These are phyloP conservation scores for Sebastes hubbsi DNA, from an alignment of 2,797 vertebrate species.

Conservation along the genomic window DNA sequence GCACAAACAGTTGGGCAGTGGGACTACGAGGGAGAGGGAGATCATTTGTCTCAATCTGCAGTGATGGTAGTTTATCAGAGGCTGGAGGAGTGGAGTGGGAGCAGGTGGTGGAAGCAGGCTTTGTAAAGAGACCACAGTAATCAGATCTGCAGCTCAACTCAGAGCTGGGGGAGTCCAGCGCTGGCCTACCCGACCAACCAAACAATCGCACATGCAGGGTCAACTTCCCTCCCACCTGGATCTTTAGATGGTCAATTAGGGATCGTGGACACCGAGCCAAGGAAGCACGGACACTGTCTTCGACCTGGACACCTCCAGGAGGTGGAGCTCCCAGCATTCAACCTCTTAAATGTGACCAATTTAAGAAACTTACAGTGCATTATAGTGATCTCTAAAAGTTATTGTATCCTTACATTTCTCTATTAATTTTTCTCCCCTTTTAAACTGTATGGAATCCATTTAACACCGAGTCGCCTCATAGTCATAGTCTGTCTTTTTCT, in stretches of 20 bases:
- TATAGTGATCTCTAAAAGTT: constrained; percentile 13
- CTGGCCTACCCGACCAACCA: constrained; percentile 42
- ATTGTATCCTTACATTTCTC: constrained; percentile 12
- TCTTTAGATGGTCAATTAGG: constrained; percentile 47
- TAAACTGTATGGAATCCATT: constrained; percentile 41
- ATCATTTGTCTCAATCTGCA: constrained; percentile 78
- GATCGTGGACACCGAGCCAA: not conserved
- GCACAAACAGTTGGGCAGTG: constrained; percentile 57
- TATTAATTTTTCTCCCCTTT: constrained; percentile 2
- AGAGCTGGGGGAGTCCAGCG: constrained; percentile 30
- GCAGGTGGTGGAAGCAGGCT: constrained; percentile 68
- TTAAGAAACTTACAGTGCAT: constrained; percentile 9
- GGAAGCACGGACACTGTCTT: constrained; percentile 8
- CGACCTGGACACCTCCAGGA: constrained; percentile 2
- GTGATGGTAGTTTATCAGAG: constrained; percentile 78
- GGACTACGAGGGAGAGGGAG: constrained; percentile 50
- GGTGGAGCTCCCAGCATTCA: constrained; percentile 19
- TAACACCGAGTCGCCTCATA: constrained; percentile 53
- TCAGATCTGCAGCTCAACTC: constrained; percentile 67
- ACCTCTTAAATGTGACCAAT: constrained; percentile 14
- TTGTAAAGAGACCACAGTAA: constrained; percentile 71
- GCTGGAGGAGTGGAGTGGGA: constrained; percentile 67
- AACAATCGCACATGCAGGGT: constrained; percentile 29
- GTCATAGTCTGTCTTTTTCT: constrained; percentile 46
- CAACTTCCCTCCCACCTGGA: constrained; percentile 44